A percentile compares a stretch with the other conserved stretches of the same genome.
phyloP scores from a whole-genome alignment of 2,888 invertebrate genomes.

The Limnephilus marmoratus region DNA sequence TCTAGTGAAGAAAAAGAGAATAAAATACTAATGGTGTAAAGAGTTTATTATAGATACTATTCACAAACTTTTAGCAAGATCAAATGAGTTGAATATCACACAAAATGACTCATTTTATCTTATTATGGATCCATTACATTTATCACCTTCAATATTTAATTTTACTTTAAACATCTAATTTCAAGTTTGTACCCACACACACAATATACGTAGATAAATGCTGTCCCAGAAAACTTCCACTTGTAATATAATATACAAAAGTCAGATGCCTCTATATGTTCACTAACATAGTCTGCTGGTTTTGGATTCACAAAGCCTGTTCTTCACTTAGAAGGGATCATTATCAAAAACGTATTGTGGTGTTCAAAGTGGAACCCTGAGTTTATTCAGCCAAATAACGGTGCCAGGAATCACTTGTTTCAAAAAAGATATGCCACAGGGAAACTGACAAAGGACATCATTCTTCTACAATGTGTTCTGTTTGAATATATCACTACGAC shows the following conservation, averaged over 20 bases:
- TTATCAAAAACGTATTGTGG: background rate
- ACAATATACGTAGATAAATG: background rate
- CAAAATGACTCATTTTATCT: background rate
- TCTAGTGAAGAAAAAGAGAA: background rate
- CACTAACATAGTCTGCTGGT: background rate
- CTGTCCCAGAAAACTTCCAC: too few species aligned
- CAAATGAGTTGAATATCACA: background rate
- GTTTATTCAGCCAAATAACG: too few species aligned
- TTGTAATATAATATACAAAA: too few species aligned
- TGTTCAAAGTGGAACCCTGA: too few species aligned
- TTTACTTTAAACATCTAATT: background rate
- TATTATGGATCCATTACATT: background rate
- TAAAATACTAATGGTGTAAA: background rate
- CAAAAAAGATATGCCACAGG: too few species aligned
- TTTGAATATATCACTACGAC: too few species aligned
- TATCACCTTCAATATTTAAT: background rate
- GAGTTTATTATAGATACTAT: background rate
- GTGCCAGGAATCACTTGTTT: too few species aligned
- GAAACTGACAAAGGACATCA: too few species aligned
- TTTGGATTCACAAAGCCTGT: background rate
- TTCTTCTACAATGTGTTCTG: too few species aligned
- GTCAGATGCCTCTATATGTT: background rate
- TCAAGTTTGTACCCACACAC: background rate
- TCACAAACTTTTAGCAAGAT: background rate
- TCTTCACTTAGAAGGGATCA: background rate